Evolutionary conservation across 2,888 invertebrate genomes (phyloP).

Genomic region (Folsomia manolachei): DNA sequence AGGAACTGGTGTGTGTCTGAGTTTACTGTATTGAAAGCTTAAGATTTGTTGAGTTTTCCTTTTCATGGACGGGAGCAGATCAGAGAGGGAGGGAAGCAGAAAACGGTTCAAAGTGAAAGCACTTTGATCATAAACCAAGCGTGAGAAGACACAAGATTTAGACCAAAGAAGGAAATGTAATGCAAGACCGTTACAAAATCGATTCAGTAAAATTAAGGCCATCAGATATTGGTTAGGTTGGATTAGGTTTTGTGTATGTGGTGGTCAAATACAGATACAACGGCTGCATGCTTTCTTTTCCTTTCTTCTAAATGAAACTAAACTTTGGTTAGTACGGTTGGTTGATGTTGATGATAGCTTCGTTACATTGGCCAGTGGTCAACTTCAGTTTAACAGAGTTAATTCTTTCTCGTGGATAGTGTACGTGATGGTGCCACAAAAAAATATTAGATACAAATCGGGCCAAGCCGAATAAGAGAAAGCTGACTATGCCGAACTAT

Average conservation of each 20-base stretch:
- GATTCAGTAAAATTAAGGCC: background rate
- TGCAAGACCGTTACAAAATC: background rate
- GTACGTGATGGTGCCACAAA: background rate
- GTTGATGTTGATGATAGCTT: background rate
- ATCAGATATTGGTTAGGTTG: background rate
- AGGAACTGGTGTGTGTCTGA: too few species aligned
- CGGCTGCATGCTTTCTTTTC: too few species aligned
- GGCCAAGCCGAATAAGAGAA: background rate
- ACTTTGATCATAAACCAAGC: background rate
- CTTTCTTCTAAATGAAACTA: too few species aligned
- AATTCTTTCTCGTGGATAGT: background rate
- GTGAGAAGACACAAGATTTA: background rate
- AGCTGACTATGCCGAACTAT: too few species aligned
- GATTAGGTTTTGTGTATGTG: background rate
- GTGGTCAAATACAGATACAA: too few species aligned
- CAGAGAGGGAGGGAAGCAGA: background rate
- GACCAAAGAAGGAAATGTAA: background rate
- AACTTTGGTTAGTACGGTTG: too few species aligned
- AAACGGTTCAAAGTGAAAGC: background rate
- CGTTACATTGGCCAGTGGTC: too few species aligned
- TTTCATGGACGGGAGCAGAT: background rate
- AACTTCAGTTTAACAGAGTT: background rate
- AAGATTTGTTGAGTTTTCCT: conserved; percentile 1
- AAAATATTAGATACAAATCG: background rate
- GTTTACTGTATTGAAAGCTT: too few species aligned